Evolutionary conservation across 2,113 vertebrate species (phyloP).

Genomic region (Hippocampus abdominalis): DNA sequence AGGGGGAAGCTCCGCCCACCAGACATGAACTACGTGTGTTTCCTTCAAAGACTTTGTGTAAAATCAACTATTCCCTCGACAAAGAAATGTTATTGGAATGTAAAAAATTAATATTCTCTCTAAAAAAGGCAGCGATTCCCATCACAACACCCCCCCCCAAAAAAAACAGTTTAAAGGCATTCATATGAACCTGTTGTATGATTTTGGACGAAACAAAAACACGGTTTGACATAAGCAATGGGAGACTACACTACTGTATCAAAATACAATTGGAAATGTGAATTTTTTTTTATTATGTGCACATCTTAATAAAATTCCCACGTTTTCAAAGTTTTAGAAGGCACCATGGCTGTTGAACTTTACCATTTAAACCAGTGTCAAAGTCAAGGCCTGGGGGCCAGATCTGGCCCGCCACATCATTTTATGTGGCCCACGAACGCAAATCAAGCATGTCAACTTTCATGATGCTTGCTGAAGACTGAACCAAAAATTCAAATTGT

Average conservation of each 20-base stretch:
- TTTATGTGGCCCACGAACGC: too few relatives aligned
- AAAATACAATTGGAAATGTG: background rate
- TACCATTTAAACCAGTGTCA: background rate
- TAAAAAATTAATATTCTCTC: too few relatives aligned
- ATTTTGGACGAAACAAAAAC: background rate
- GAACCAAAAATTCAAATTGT: too few relatives aligned
- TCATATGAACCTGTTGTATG: background rate
- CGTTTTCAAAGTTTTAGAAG: background rate
- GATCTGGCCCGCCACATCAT: too few relatives aligned
- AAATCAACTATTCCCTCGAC: too few relatives aligned
- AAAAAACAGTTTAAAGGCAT: background rate
- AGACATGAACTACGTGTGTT: constrained; percentile 1
- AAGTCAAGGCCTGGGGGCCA: too few relatives aligned
- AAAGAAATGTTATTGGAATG: too few relatives aligned
- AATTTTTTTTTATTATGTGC: background rate
- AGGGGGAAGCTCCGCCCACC: constrained; percentile 36
- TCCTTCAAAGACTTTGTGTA: too few relatives aligned
- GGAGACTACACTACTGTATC: background rate
- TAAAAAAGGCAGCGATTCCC: background rate
- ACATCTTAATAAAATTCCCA: background rate
- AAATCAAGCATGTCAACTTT: too few relatives aligned
- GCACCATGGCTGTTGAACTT: background rate
- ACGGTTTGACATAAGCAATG: background rate
- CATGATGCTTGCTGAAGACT: too few relatives aligned
- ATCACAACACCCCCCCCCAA: too few relatives aligned